Evolutionary conservation across 2,888 invertebrate genomes (phyloP).

Genomic region (Acanthosepion lycidas): DNA sequence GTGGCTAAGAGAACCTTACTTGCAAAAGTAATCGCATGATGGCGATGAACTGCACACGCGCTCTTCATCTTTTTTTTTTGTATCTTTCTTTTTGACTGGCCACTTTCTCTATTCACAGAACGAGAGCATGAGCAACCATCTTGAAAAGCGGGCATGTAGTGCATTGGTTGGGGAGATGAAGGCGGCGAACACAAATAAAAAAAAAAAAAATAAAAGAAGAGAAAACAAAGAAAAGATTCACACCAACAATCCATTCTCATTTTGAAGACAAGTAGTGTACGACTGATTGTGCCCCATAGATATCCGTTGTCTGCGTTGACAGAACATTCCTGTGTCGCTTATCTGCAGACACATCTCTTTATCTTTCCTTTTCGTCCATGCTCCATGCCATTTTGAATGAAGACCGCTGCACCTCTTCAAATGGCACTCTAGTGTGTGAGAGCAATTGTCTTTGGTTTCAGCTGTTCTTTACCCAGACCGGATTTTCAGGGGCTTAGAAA

Average conservation of each 20-base stretch:
- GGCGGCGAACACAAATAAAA: neutral
- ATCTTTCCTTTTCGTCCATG: neutral
- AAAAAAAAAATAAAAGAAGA: neutral
- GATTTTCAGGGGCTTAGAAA: neutral
- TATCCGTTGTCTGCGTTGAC: neutral
- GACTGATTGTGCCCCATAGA: conserved; percentile 22
- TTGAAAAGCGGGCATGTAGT: neutral
- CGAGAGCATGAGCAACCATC: neutral
- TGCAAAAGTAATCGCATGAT: neutral
- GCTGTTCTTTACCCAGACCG: conserved; percentile 12
- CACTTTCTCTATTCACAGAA: neutral
- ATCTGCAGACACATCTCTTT: neutral
- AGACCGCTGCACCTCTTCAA: conserved; percentile 8
- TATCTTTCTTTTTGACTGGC: neutral
- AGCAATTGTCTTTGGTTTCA: conserved; percentile 8
- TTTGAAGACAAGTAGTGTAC: neutral
- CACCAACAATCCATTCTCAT: neutral
- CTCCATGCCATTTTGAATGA: neutral
- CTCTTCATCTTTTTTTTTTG: neutral
- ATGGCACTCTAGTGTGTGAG: neutral
- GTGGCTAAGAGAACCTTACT: neutral
- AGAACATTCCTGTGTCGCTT: neutral
- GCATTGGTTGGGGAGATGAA: neutral
- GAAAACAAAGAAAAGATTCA: neutral
- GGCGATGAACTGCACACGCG: neutral